phyloP scores from a whole-genome alignment of 2,888 invertebrate species.

The Sesia bembeciformis region DNA sequence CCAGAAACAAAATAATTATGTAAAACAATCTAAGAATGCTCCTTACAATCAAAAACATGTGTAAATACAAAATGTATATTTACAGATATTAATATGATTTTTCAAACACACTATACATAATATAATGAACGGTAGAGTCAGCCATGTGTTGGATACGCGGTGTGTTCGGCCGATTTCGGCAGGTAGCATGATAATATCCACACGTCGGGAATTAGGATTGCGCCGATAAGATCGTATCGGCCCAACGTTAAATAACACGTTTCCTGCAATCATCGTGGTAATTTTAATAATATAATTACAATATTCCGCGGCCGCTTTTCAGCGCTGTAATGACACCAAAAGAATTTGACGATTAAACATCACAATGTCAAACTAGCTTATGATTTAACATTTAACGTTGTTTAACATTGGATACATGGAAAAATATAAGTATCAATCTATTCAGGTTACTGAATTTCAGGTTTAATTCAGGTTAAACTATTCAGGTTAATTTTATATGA shows the following conservation, averaged over 20 bases:
- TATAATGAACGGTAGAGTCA: constrained; percentile 15
- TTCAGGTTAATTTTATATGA: too few species aligned
- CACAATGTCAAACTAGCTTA: background rate
- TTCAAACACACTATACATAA: background rate
- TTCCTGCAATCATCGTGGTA: constrained; percentile 70
- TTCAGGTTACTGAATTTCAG: too few species aligned
- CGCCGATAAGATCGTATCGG: constrained; percentile 66
- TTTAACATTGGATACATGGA: too few species aligned
- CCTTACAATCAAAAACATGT: too few species aligned
- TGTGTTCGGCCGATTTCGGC: constrained; percentile 59
- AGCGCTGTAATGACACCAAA: constrained; percentile 43
- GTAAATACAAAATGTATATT: too few species aligned
- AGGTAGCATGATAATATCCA: constrained; percentile 67
- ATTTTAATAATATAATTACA: constrained; percentile 72
- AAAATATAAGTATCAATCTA: too few species aligned
- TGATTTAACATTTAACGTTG: background rate
- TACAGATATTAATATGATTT: background rate
- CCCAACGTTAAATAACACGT: constrained; percentile 68
- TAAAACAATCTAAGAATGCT: too few species aligned
- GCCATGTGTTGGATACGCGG: constrained; percentile 45
- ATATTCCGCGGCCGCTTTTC: constrained; percentile 57
- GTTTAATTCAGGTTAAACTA: too few species aligned
- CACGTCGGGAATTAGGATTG: constrained; percentile 67
- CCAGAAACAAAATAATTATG: too few species aligned
- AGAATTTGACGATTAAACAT: constrained; percentile 33